Evolutionary conservation across 2,113 vertebrate species (phyloP).

Genomic region (Elephas maximus): DNA sequence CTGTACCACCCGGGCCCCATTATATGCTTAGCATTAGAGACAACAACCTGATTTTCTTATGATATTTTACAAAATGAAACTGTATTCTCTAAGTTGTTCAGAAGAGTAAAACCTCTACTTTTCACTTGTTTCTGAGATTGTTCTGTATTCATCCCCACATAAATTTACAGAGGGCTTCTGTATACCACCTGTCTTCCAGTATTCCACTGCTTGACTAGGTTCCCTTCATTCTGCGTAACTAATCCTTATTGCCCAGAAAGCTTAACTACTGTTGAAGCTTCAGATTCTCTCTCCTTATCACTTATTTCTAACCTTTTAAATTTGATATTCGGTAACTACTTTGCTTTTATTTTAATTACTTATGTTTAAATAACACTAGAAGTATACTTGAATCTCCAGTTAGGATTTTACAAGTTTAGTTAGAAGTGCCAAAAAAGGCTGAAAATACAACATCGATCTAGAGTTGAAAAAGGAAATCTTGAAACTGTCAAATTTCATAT

Average conservation of each 20-base stretch:
- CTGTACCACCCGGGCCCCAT: too few relatives aligned
- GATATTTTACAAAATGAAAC: slow-evolving; percentile 16
- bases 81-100: slow-evolving; percentile 21
- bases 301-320: slow-evolving; percentile 28
- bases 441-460: slow-evolving; percentile 14
- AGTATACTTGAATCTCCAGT: background rate
- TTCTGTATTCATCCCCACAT: background rate
- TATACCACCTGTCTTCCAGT: background rate
- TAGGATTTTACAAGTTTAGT: slow-evolving; percentile 56
- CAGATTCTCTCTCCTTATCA: slow-evolving; percentile 2
- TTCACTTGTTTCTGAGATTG: slow-evolving; percentile 40
- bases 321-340: slow-evolving; percentile 3
- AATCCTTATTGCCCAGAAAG: slow-evolving; percentile 1
- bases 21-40: background rate
- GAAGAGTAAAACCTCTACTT: background rate
- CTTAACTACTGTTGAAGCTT: background rate
- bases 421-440: slow-evolving; percentile 34
- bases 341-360: slow-evolving; percentile 40
- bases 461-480: slow-evolving; percentile 20
- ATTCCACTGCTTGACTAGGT: background rate
- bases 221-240: slow-evolving; percentile 27
- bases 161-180: background rate
- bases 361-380: slow-evolving; percentile 50
- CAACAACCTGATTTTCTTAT: slow-evolving; percentile 24
- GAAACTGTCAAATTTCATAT: background rate